A percentile compares a stretch with the other conserved stretches of the same genome.
phyloP scores from a whole-genome alignment of 1,140 invertebrate genomes.

The Calliopsis andreniformis region DNA sequence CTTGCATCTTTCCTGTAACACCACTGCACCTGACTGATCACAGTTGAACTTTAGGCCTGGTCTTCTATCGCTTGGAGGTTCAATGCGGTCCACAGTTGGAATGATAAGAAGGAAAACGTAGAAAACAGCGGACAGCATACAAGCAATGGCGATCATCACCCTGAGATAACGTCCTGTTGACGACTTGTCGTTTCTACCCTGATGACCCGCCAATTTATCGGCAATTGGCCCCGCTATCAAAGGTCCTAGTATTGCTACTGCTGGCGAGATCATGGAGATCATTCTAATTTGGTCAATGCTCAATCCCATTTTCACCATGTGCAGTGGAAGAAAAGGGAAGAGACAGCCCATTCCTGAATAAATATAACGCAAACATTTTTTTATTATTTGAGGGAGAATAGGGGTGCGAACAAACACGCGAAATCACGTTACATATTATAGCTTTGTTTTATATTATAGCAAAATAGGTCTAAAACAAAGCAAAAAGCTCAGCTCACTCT shows the following conservation, averaged over 20 bases:
- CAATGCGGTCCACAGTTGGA: slow-evolving; percentile 83
- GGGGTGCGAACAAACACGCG: too few species aligned
- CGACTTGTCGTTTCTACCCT: slow-evolving; percentile 73
- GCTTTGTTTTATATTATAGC: too few species aligned
- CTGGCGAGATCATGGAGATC: slow-evolving; percentile 88
- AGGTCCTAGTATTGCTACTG: slow-evolving; percentile 87
- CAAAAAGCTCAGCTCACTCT: too few species aligned
- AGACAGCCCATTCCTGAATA: slow-evolving; percentile 88
- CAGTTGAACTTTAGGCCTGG: slow-evolving; percentile 87
- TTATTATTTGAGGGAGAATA: too few species aligned
- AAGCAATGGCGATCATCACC: slow-evolving; percentile 85
- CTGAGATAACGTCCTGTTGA: slow-evolving; percentile 83
- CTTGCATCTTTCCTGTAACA: slow-evolving; percentile 87
- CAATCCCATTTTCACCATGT: slow-evolving; percentile 87
- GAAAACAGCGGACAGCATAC: slow-evolving; percentile 86
- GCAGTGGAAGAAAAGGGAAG: slow-evolving; percentile 88
- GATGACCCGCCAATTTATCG: slow-evolving; percentile 82
- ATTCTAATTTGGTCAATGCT: slow-evolving; percentile 86
- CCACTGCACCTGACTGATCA: slow-evolving; percentile 84
- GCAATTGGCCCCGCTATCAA: slow-evolving; percentile 86
- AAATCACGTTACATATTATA: too few species aligned
- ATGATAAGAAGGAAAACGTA: slow-evolving; percentile 86
- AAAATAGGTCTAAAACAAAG: too few species aligned
- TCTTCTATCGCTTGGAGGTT: slow-evolving; percentile 79
- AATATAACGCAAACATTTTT: slow-evolving; percentile 12